Percentiles rank a stretch among this genome's conserved stretches.
phyloP scores from a whole-genome alignment of 2,888 invertebrate genomes.

The Cantharis rustica region DNA sequence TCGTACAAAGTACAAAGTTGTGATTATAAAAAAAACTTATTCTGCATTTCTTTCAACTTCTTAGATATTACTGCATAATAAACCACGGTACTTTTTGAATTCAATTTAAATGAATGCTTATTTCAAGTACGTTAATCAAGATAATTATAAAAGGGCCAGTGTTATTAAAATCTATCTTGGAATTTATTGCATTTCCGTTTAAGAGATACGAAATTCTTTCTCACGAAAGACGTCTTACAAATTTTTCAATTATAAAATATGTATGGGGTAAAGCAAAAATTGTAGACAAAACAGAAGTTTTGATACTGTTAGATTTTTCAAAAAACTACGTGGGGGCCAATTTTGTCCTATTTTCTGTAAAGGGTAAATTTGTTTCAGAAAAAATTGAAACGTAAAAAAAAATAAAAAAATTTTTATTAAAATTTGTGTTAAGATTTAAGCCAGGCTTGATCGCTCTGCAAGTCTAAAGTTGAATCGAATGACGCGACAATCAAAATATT shows the following conservation, averaged over 20 bases:
- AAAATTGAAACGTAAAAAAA: too few species aligned
- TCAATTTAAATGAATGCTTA: not conserved
- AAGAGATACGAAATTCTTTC: not conserved
- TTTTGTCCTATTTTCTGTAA: too few species aligned
- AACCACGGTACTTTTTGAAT: not conserved
- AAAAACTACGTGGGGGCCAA: too few species aligned
- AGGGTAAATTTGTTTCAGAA: too few species aligned
- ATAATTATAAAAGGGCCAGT: not conserved
- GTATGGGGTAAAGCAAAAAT: not conserved
- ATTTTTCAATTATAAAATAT: not conserved
- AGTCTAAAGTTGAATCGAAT: too few species aligned
- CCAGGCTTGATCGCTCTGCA: too few species aligned
- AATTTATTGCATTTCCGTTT: not conserved
- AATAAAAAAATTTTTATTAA: too few species aligned
- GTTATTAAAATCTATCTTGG: not conserved
- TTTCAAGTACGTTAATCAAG: not conserved
- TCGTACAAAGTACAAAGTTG: not conserved
- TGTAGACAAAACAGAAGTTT: too few species aligned
- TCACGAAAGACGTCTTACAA: not conserved
- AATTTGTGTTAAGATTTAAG: too few species aligned
- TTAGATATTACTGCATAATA: not conserved
- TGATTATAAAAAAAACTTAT: not conserved
- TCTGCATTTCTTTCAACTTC: not conserved
- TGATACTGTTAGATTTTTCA: too few species aligned
- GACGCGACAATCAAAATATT: too few species aligned